These are phyloP conservation scores for Spodoptera littoralis DNA, from an alignment of 2,888 invertebrate genomes.

Conservation along the genomic window DNA sequence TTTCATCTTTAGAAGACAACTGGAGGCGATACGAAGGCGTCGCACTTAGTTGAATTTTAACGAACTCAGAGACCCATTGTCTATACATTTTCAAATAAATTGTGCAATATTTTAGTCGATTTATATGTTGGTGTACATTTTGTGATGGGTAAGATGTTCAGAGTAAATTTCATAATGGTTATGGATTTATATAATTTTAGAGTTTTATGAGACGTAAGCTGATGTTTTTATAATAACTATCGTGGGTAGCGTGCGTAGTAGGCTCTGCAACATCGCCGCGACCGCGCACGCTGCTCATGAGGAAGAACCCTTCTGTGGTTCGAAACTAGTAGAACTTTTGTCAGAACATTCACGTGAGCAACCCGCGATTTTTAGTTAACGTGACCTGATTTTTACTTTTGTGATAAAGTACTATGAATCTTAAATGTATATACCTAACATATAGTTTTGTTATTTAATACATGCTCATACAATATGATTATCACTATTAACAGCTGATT, in stretches of 20 bases:
- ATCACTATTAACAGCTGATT: too few species aligned
- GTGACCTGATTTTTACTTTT: neutral
- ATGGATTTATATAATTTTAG: too few species aligned
- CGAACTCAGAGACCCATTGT: constrained; percentile 17
- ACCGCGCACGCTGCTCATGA: too few species aligned
- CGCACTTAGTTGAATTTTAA: constrained; percentile 36
- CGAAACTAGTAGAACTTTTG: too few species aligned
- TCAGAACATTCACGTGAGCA: too few species aligned
- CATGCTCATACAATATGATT: too few species aligned
- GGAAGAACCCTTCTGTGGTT: too few species aligned
- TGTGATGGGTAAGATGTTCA: neutral
- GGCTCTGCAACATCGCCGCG: too few species aligned
- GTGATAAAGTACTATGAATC: neutral
- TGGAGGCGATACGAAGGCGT: neutral
- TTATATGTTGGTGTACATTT: neutral
- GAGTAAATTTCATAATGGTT: neutral
- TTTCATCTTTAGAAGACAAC: constrained; percentile 17
- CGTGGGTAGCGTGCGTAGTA: too few species aligned
- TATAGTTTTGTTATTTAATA: neutral
- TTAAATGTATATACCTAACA: neutral
- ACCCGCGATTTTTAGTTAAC: too few species aligned
- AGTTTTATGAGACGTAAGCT: too few species aligned
- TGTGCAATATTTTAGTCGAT: constrained; percentile 12
- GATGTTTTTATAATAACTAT: too few species aligned
- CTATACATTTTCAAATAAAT: constrained; percentile 21